These are phyloP conservation scores for Lepus europaeus DNA, from an alignment of 2,113 vertebrate genomes.

Conservation along the genomic window DNA sequence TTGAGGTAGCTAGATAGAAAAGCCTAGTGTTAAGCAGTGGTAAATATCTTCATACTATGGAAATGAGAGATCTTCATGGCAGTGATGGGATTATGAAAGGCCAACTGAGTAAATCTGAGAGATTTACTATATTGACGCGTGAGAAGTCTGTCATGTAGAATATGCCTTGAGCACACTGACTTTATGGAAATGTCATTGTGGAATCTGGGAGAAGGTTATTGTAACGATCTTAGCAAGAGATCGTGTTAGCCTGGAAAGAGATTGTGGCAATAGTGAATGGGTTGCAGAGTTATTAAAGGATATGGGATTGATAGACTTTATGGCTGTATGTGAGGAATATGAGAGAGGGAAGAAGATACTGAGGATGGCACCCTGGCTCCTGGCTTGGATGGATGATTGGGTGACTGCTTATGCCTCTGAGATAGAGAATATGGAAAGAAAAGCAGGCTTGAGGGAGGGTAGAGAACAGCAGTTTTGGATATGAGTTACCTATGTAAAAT, in stretches of 20 bases:
- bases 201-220: not conserved
- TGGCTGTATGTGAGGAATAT: not conserved
- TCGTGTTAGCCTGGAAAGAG: not conserved
- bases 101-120: not conserved
- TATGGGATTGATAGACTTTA: not conserved
- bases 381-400: not conserved
- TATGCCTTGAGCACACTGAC: not conserved
- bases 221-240: not conserved
- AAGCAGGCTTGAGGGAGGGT: not conserved
- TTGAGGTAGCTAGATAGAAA: not conserved
- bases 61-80: not conserved
- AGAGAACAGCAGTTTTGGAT: not conserved
- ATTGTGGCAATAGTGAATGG: not conserved
- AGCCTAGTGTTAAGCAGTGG: not conserved
- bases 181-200: not conserved
- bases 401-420: not conserved
- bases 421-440: constrained; percentile 12
- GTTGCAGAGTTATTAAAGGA: not conserved
- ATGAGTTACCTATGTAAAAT: not conserved
- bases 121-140: constrained; percentile 9
- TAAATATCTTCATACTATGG: not conserved
- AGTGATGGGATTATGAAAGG: not conserved
- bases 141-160: not conserved
- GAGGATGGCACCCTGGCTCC: not conserved
- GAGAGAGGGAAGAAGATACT: not conserved